Percentiles rank a stretch among this genome's conserved stretches.
Evolutionary conservation across 2,113 vertebrate genomes (phyloP).

Genomic region (Camelus dromedarius): DNA sequence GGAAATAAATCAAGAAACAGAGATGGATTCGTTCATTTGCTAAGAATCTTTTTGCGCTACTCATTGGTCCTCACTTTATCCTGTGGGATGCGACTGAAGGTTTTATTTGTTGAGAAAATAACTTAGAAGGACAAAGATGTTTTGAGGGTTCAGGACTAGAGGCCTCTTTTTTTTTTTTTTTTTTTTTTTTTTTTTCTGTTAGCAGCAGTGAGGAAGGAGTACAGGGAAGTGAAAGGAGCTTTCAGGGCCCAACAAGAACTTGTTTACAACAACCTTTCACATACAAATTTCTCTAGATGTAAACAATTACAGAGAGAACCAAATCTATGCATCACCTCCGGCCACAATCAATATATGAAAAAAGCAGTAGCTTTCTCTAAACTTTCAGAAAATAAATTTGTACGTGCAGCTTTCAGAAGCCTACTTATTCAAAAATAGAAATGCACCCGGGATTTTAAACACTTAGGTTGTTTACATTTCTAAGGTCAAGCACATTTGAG

Average conservation of each 20-base stretch:
- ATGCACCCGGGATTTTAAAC: neutral
- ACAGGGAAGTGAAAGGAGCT: neutral
- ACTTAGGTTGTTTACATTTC: neutral
- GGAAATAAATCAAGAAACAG: neutral
- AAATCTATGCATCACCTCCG: neutral
- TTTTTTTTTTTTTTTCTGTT: neutral
- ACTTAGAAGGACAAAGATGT: neutral
- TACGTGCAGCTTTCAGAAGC: neutral
- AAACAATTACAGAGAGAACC: neutral
- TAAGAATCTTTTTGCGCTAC: neutral
- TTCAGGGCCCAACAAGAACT: neutral
- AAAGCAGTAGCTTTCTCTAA: neutral
- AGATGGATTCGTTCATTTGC: neutral
- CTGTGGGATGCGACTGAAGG: neutral
- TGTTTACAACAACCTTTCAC: neutral
- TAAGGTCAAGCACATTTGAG: neutral
- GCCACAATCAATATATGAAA: neutral
- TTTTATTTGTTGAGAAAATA: neutral
- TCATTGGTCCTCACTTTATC: neutral
- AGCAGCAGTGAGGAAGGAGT: neutral
- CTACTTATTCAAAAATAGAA: neutral
- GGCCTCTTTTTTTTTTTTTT: neutral
- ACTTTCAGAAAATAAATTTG: neutral
- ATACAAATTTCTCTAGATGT: neutral
- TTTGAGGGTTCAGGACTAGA: neutral